These are phyloP conservation scores for Troglohyphantes excavatus DNA, from an alignment of 2,888 invertebrate genomes.

Conservation along the genomic window DNA sequence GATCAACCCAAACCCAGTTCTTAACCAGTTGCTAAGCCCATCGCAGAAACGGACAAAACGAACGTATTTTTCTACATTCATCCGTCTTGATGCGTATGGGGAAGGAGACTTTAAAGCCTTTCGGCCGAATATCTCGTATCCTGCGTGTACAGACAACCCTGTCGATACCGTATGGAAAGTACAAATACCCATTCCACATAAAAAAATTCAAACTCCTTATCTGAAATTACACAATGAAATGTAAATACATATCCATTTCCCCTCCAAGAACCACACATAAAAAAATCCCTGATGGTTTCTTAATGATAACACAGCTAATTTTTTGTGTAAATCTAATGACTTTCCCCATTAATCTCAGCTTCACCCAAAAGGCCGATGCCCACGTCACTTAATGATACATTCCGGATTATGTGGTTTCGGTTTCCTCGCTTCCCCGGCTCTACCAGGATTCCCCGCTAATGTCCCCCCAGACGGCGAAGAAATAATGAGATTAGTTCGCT, in stretches of 20 bases:
- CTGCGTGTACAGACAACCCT: no score
- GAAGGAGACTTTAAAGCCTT: no score
- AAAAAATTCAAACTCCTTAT: no score
- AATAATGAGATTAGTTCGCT: slow-evolving; percentile 50
- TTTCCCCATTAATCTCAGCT: slow-evolving; percentile 44
- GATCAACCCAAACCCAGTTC: no score
- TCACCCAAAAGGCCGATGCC: neutral
- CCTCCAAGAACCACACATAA: neutral
- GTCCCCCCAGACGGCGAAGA: slow-evolving; percentile 37
- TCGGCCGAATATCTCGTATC: no score
- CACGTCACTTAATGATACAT: slow-evolving; percentile 50
- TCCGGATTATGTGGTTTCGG: slow-evolving; percentile 52
- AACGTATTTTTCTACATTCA: no score
- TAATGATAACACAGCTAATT: neutral
- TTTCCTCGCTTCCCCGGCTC: slow-evolving; percentile 38
- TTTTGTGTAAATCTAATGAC: slow-evolving; percentile 18
- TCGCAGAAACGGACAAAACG: no score
- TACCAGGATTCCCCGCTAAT: slow-evolving; percentile 50
- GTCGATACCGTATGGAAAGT: no score
- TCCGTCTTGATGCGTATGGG: no score
- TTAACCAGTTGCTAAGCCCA: no score
- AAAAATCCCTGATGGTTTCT: neutral
- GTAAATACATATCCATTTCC: neutral
- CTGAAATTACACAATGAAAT: no score
- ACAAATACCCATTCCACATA: no score